phyloP scores from a whole-genome alignment of 2,797 vertebrate genomes.

The Podarcis siculus region DNA sequence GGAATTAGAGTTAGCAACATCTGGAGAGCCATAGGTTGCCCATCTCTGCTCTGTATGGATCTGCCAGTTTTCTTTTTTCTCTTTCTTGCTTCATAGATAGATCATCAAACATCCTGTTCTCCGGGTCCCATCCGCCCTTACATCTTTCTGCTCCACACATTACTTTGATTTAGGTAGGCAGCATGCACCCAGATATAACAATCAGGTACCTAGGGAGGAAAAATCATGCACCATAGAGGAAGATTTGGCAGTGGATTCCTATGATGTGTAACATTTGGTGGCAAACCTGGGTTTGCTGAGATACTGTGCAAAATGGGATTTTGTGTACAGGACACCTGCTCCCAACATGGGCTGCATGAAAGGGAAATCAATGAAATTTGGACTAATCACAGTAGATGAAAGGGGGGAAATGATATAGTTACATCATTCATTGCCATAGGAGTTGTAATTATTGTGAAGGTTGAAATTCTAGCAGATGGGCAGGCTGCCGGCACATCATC shows the following conservation, averaged over 20 bases:
- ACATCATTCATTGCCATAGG: not conserved
- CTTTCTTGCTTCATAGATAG: too few species aligned
- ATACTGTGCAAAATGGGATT: not conserved
- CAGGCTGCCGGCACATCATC: not conserved
- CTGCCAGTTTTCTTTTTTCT: too few species aligned
- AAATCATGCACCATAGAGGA: not conserved
- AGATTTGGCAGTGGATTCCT: not conserved
- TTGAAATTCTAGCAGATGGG: not conserved
- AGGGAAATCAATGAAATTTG: not conserved
- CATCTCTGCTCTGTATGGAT: too few species aligned
- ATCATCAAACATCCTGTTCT: not conserved
- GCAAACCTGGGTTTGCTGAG: not conserved
- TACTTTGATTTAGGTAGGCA: not conserved
- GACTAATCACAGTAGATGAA: not conserved
- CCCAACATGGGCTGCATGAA: not conserved
- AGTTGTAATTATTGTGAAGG: conserved; percentile 10
- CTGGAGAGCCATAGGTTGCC: too few species aligned
- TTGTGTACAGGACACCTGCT: not conserved
- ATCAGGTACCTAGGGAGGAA: not conserved
- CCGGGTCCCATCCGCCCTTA: not conserved
- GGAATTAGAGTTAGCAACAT: too few species aligned
- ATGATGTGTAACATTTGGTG: not conserved
- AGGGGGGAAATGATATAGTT: not conserved
- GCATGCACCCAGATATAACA: not conserved
- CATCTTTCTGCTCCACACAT: not conserved